Evolutionary conservation across 2,888 invertebrate genomes (phyloP).

Genomic region (Cecidostiba fungosa): DNA sequence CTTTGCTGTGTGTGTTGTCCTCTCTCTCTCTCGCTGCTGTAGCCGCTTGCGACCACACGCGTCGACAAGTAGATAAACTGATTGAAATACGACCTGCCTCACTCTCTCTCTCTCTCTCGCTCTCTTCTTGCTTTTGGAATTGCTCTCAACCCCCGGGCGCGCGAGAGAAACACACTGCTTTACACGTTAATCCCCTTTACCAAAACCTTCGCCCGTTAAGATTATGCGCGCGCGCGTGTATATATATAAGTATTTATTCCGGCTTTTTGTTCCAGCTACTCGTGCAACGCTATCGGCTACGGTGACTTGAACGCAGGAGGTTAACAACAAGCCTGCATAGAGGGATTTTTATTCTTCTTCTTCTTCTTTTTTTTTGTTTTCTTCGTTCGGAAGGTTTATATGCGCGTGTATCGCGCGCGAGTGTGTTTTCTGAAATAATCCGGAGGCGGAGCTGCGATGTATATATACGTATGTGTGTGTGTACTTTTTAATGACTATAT

Average conservation of each 20-base stretch:
- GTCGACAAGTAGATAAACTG: slow-evolving; percentile 80
- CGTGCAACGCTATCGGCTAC: slow-evolving; percentile 20
- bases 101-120: slow-evolving; percentile 37
- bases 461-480: neutral
- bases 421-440: neutral
- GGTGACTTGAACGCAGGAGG: slow-evolving; percentile 27
- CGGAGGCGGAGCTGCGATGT: neutral
- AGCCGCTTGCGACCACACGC: slow-evolving; percentile 76
- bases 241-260: slow-evolving; percentile 20
- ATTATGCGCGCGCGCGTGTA: slow-evolving; percentile 51
- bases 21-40: slow-evolving; percentile 70
- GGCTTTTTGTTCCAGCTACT: neutral
- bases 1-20: slow-evolving; percentile 58
- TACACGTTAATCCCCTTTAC: slow-evolving; percentile 65
- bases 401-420: too few relatives aligned
- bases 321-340: neutral
- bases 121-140: slow-evolving; percentile 37
- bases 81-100: slow-evolving; percentile 77
- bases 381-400: too few relatives aligned
- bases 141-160: slow-evolving; percentile 43
- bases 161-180: slow-evolving; percentile 38
- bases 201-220: slow-evolving; percentile 60
- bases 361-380: too few relatives aligned
- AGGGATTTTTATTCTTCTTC: neutral
- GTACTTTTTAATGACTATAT: slow-evolving; percentile 50